A percentile compares a stretch with the other conserved stretches of the same genome.
Evolutionary conservation across 2,888 invertebrate genomes (phyloP).

Genomic region (Eupsilia transversa): DNA sequence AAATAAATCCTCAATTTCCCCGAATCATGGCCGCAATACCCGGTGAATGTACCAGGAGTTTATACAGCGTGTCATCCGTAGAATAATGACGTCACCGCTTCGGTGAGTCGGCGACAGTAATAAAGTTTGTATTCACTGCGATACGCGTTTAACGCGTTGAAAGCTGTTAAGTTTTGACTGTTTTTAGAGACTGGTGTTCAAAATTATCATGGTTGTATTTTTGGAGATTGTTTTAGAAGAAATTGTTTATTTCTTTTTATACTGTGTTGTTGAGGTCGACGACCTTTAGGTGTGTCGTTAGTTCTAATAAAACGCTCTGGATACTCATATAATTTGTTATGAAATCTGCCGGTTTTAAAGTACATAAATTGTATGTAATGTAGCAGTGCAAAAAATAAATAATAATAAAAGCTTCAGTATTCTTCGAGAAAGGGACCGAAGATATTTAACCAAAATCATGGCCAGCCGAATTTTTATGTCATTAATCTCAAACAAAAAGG

Average conservation of each 20-base stretch:
- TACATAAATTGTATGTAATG: background rate
- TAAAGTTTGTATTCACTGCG: slow-evolving; percentile 55
- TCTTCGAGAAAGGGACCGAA: too few species aligned
- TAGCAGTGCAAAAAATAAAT: background rate
- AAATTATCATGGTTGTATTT: slow-evolving; percentile 11
- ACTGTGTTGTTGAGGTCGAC: background rate
- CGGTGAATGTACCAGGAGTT: slow-evolving; percentile 43
- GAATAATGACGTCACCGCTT: slow-evolving; percentile 62
- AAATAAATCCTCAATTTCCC: slow-evolving; percentile 22
- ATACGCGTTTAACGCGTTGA: slow-evolving; percentile 43
- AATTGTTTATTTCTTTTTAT: background rate
- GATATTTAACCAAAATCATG: background rate
- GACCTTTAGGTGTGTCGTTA: background rate
- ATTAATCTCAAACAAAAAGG: slow-evolving; percentile 28
- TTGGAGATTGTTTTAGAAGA: background rate
- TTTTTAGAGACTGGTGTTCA: slow-evolving; percentile 4
- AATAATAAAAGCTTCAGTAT: background rate
- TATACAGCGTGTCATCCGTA: slow-evolving; percentile 56
- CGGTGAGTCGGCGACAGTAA: slow-evolving; percentile 44
- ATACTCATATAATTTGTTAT: background rate
- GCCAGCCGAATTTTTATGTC: background rate
- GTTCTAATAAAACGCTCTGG: background rate
- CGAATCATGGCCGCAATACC: slow-evolving; percentile 33
- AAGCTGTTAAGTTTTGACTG: slow-evolving; percentile 46
- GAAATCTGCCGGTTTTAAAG: background rate